Percentiles rank a stretch among this genome's conserved stretches.
Evolutionary conservation across 2,113 vertebrate genomes (phyloP).

Genomic region (Cacatua alba): DNA sequence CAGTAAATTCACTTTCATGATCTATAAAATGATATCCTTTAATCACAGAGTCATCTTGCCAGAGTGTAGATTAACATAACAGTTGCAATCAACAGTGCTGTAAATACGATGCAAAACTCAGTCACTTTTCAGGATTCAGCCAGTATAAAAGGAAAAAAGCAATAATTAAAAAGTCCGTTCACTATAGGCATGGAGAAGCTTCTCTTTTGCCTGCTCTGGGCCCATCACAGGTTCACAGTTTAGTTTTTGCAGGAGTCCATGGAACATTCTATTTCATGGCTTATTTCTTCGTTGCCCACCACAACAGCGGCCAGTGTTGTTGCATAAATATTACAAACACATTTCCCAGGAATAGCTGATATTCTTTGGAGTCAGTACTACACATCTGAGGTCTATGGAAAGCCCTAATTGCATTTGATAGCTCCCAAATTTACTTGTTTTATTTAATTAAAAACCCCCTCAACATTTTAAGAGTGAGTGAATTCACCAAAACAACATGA

Average conservation of each 20-base stretch:
- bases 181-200: not conserved
- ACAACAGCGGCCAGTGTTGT: not conserved
- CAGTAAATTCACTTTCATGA: not conserved
- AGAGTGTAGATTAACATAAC: not conserved
- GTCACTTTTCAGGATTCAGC: not conserved
- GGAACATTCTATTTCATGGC: not conserved
- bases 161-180: not conserved
- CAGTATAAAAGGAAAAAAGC: not conserved
- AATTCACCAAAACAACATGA: not conserved
- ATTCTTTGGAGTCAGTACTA: not conserved
- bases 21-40: not conserved
- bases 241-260: not conserved
- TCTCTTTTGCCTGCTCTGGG: not conserved
- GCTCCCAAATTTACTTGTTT: not conserved
- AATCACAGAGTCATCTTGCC: not conserved
- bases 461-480: not conserved
- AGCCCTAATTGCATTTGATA: not conserved
- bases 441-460: not conserved
- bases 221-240: not conserved
- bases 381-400: not conserved
- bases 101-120: not conserved
- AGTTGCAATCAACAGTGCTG: not conserved
- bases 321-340: not conserved
- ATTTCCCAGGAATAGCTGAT: constrained; percentile 12
- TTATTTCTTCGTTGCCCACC: constrained; percentile 31